Percentiles rank a stretch among this genome's conserved stretches.
Evolutionary conservation across 2,888 invertebrate species (phyloP).

Genomic region (Amphipoea lucens): DNA sequence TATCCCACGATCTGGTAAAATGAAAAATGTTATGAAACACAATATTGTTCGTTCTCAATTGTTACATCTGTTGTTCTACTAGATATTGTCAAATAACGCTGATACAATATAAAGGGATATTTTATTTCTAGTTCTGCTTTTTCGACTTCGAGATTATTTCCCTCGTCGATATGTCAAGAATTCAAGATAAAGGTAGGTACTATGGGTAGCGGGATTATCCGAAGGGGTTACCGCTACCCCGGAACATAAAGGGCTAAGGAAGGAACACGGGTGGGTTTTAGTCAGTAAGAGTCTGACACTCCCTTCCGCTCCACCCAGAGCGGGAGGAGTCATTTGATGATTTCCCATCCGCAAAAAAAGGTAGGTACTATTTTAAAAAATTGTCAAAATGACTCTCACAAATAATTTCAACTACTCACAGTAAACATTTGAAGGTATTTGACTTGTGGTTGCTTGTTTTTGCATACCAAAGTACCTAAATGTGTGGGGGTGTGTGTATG

Average conservation of each 20-base stretch:
- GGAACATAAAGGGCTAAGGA: too few relatives aligned
- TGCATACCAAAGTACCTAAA: not conserved
- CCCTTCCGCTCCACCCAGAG: too few relatives aligned
- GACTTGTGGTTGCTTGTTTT: not conserved
- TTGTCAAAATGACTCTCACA: too few relatives aligned
- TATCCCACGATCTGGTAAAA: constrained; percentile 72
- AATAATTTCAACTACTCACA: too few relatives aligned
- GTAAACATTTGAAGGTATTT: not conserved
- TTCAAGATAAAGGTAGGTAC: not conserved
- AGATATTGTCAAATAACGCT: constrained; percentile 6
- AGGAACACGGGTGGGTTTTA: too few relatives aligned
- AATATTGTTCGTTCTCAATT: constrained; percentile 11
- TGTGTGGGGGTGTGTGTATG: not conserved
- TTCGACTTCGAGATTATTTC: not conserved
- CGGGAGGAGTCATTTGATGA: too few relatives aligned
- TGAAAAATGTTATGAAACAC: constrained; percentile 29
- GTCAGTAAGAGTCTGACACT: too few relatives aligned
- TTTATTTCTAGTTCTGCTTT: not conserved
- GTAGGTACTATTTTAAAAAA: too few relatives aligned
- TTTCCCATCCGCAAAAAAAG: too few relatives aligned
- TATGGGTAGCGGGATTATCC: too few relatives aligned
- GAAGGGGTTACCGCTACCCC: too few relatives aligned
- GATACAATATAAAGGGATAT: not conserved
- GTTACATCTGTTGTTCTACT: not conserved
- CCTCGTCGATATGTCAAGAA: not conserved